These are phyloP conservation scores for Drosophila novamexicana DNA, from an alignment of 1,140 invertebrate genomes.

Conservation along the genomic window DNA sequence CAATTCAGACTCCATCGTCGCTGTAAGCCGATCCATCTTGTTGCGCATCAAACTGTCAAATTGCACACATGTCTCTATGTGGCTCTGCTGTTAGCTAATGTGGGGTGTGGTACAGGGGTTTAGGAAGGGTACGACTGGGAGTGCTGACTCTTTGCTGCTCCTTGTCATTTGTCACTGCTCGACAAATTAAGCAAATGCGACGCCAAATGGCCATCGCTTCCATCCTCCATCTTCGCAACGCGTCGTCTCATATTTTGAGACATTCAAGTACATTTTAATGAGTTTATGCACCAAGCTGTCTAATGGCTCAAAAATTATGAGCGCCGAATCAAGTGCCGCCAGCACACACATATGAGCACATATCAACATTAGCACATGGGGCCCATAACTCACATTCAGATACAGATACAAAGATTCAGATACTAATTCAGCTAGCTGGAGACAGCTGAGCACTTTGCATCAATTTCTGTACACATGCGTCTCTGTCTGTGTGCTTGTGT, in stretches of 20 bases:
- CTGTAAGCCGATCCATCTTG: constrained; percentile 69
- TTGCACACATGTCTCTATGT: constrained; percentile 58
- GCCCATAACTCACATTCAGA: constrained; percentile 37
- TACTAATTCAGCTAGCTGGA: constrained; percentile 13
- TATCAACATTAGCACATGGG: constrained; percentile 33
- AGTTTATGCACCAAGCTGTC: constrained; percentile 76
- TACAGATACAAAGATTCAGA: constrained; percentile 27
- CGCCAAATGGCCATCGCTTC: constrained; percentile 44
- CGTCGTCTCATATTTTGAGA: constrained; percentile 59
- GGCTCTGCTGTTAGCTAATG: background rate
- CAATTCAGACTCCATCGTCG: constrained; percentile 25
- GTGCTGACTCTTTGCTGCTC: constrained; percentile 36
- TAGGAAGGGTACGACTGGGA: background rate
- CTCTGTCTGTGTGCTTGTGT: background rate
- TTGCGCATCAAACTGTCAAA: constrained; percentile 76
- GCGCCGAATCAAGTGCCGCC: constrained; percentile 56
- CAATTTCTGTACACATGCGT: constrained; percentile 37
- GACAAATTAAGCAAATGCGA: constrained; percentile 74
- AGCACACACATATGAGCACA: constrained; percentile 3
- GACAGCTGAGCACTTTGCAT: constrained; percentile 65
- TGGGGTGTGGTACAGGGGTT: background rate
- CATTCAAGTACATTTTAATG: constrained; percentile 81
- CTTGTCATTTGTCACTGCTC: constrained; percentile 71
- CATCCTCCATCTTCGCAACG: constrained; percentile 42
- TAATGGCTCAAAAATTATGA: constrained; percentile 81